These are phyloP conservation scores for Scaptodrosophila latifasciaeformis DNA, from an alignment of 2,888 invertebrate species.

Conservation along the genomic window DNA sequence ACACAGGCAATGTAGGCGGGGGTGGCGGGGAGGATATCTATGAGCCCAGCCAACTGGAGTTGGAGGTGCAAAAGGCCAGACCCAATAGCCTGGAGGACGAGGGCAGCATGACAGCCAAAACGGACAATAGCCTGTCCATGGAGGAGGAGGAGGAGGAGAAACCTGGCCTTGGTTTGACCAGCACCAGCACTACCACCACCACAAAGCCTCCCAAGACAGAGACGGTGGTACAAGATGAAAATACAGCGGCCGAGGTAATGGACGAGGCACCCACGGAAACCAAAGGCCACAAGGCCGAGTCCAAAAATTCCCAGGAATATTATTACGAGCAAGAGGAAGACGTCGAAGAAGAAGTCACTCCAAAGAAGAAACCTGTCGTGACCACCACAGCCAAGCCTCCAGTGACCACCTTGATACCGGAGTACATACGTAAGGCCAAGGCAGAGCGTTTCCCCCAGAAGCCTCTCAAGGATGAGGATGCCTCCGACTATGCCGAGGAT, in stretches of 20 bases:
- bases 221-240: conserved; percentile 33
- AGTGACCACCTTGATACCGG: conserved; percentile 63
- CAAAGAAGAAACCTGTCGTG: conserved; percentile 9
- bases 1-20: conserved; percentile 1
- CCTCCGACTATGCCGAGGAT: conserved; percentile 53
- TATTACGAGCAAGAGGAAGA: conserved; percentile 43
- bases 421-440: conserved; percentile 67
- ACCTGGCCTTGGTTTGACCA: background rate
- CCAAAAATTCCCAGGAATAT: conserved; percentile 31
- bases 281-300: conserved; percentile 18
- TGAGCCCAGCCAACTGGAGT: conserved; percentile 55
- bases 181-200: background rate
- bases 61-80: conserved; percentile 42
- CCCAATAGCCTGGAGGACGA: conserved; percentile 44
- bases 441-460: conserved; percentile 44
- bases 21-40: conserved; percentile 47
- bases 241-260: conserved; percentile 31
- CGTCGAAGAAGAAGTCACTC: conserved; percentile 26
- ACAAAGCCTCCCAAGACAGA: too few species aligned
- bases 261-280: conserved; percentile 39
- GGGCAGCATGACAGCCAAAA: conserved; percentile 12
- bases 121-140: conserved; percentile 18
- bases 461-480: conserved; percentile 9
- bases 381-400: conserved; percentile 10
- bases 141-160: background rate